Evolutionary conservation across 2,113 vertebrate genomes (phyloP), one percentile per base, ranked within the genome.

Genomic region (Cisticola juncidis): DNA sequence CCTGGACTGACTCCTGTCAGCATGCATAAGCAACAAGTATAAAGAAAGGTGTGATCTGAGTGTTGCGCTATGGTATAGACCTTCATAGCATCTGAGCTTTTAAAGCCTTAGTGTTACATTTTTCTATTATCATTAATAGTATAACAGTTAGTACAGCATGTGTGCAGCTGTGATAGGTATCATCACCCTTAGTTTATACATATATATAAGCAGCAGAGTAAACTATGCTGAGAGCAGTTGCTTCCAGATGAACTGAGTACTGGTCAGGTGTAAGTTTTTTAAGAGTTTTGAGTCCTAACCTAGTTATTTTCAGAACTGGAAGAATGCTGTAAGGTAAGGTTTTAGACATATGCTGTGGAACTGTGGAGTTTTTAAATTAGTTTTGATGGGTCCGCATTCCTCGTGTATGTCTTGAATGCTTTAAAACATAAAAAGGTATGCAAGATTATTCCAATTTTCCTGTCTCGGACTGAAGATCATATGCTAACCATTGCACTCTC

Each of bases 1-100:
- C 77, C 79, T 57, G 45, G 68, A 90, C 84, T 83, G 86, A 54
- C 65, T 97, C 73, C 33, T 91, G 69, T 85, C 85, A 76, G 53
- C 72, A 25, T 68, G 74, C 80, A 58, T 78, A 90, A 88, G 50
- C 61, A 50, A 29, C 3, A 7, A 56, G 24, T 56, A 68, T 38
- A 93, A 94, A 66, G 33, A 40, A 86, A 65, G n/a, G 54, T 88
- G 50, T 58, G 44, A 84, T 71, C 53, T 0, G 25, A 77, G 31
- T 71, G 29, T 44, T 90, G 9, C 40, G 35, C 26, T n/a, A 5
- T 68, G 33, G 20, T 33, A 17, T 2, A 48, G 72, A 36, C 14
- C 45, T 86, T 40, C 31, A 18, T 24, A 56, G 23, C 44, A 48
- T 38, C 54, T 68, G 7, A 5, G 29, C 82, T 89, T 94, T 95